Conservation (phyloP, 2,113 vertebrate genomes). For the Morphnarchus princeps region DNA sequence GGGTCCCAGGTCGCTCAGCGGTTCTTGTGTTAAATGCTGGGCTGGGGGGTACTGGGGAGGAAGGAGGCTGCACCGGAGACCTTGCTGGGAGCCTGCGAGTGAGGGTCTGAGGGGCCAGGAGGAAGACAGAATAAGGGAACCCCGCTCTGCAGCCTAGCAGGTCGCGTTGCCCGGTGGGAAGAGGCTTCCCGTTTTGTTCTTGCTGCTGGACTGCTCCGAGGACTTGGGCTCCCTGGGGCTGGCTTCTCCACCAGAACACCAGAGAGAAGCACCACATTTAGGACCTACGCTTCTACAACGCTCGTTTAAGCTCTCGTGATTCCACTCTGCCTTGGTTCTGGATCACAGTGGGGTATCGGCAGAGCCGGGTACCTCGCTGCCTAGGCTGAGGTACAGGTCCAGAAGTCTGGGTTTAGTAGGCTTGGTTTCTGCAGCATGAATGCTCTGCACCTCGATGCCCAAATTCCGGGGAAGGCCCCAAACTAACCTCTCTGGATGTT, state of each 20-base stretch:
- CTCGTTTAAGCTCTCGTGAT: background rate
- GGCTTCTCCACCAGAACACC: too few species aligned
- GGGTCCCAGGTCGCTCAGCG: background rate
- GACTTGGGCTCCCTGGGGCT: background rate
- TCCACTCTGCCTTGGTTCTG: background rate
- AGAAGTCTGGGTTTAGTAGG: background rate
- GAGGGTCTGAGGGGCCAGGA: background rate
- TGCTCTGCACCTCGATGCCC: background rate
- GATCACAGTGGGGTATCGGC: background rate
- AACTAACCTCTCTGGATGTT: constrained; percentile 8
- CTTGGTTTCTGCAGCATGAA: background rate
- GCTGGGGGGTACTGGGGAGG: background rate
- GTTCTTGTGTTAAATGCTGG: background rate
- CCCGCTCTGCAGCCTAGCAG: background rate
- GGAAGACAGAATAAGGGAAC: background rate
- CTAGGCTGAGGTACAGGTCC: background rate
- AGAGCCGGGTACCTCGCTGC: background rate
- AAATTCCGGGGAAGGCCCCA: background rate
- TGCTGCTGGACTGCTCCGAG: background rate
- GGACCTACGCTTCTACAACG: too few species aligned
- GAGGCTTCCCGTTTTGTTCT: background rate
- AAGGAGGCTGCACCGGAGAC: background rate
- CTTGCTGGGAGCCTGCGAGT: background rate
- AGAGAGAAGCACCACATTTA: too few species aligned
- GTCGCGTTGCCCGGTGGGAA: background rate